Conservation (phyloP, 2,888 invertebrate genomes). For the Eledona agricola region DNA sequence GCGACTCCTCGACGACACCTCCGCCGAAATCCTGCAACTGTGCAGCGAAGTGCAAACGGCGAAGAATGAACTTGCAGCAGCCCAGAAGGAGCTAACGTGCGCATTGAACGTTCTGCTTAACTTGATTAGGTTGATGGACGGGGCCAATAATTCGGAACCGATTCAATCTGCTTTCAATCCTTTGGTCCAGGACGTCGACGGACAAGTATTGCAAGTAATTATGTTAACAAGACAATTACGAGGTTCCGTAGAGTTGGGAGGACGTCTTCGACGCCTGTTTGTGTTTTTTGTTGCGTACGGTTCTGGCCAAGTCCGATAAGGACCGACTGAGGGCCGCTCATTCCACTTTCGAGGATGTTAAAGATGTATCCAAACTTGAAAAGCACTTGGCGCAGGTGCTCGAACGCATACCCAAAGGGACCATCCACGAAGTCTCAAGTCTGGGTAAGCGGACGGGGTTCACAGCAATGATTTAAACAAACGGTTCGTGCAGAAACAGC, state of each 20-base stretch:
- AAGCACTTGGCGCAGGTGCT: slow-evolving; percentile 58
- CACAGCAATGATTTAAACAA: too few species aligned
- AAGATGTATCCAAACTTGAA: slow-evolving; percentile 57
- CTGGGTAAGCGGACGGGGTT: too few species aligned
- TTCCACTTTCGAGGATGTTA: slow-evolving; percentile 61
- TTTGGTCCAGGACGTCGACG: slow-evolving; percentile 53
- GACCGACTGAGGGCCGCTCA: slow-evolving; percentile 69
- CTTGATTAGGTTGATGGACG: slow-evolving; percentile 53
- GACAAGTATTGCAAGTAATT: slow-evolving; percentile 56
- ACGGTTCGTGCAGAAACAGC: slow-evolving; percentile 4
- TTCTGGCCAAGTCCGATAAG: slow-evolving; percentile 71
- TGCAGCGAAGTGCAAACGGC: slow-evolving; percentile 64
- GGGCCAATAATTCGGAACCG: slow-evolving; percentile 48
- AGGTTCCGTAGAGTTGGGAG: slow-evolving; percentile 89
- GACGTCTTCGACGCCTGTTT: slow-evolving; percentile 76
- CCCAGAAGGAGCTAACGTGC: slow-evolving; percentile 55
- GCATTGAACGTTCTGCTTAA: slow-evolving; percentile 50
- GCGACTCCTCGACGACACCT: slow-evolving; percentile 75
- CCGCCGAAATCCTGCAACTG: slow-evolving; percentile 67
- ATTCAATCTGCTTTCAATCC: slow-evolving; percentile 53
- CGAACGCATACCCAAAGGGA: slow-evolving; percentile 54
- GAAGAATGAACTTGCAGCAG: slow-evolving; percentile 54
- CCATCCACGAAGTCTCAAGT: slow-evolving; percentile 21
- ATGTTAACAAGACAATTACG: too few species aligned
- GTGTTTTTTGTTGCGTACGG: slow-evolving; percentile 71